Evolutionary conservation across 2,888 invertebrate genomes (phyloP), one percentile per base, ranked within the genome.

Genomic region (Chymomyza amoena): DNA sequence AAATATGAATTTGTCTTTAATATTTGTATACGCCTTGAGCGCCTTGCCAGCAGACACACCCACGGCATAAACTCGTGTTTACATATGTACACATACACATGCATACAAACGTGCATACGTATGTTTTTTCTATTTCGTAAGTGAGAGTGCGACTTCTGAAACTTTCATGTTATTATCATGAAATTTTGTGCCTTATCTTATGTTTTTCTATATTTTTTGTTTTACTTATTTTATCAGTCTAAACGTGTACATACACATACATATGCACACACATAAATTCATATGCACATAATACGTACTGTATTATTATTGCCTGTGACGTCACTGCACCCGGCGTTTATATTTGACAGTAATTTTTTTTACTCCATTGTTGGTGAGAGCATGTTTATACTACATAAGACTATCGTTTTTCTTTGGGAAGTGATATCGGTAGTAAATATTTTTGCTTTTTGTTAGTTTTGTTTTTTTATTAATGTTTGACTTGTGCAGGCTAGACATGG

Each of bases 301-400:
- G 16, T 60, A 15, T 32, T 68, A 59, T 82, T 85, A 85, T 85
- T 80, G 74, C 18, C 15, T 50, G 68, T 82, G 82, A 82, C 85
- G 82, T 82, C 82, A 82, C 64, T 28, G 51, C 39, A 63, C 36
- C 64, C 77, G 77, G 64, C 70, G 56, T 50, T 32, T 69, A 50
- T 66, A 59, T 68, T 73, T 60, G 32, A 64, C 28, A 76, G 70
- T 69, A 71, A 66, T 77, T 68, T 63, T 73, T 75, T 74, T 59
- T 70, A 64, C 2, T 51, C 20, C 39, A 51, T 70, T 73, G 62
- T 50, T 60, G 61, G 75, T 45, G 10, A 45, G 71, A 66, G 65
- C 64, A 20, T 61, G 51, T 62, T 69, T 73, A 68, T 69, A 45
- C n/a, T 59, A 25, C 28, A 61, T 69, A 20, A 45, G 64, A 45